phyloP scores from a whole-genome alignment of 2,888 invertebrate genomes.

The Coleophora deauratella region DNA sequence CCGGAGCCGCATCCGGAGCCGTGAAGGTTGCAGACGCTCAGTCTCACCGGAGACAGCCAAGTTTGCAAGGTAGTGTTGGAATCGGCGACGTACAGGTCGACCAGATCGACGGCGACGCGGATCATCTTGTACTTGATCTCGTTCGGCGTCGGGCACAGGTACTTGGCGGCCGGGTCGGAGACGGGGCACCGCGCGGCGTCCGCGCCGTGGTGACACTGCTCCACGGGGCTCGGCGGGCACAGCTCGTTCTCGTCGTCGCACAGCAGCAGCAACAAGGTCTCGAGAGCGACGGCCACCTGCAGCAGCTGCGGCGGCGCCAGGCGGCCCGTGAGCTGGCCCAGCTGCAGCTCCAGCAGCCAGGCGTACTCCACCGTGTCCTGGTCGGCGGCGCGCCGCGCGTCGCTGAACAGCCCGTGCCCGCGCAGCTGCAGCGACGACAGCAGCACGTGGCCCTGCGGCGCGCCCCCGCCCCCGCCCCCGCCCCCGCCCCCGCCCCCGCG shows the following conservation, averaged over 20 bases:
- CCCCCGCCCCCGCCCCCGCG: conserved; percentile 71
- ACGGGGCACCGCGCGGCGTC: conserved; percentile 80
- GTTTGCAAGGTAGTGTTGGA: conserved; percentile 89
- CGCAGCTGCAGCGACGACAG: conserved; percentile 90
- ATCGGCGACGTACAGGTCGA: conserved; percentile 94
- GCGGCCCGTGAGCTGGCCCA: conserved; percentile 94
- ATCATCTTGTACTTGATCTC: conserved; percentile 96
- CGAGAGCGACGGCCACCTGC: conserved; percentile 89
- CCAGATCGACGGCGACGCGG: conserved; percentile 88
- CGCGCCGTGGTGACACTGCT: conserved; percentile 86
- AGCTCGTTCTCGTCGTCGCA: conserved; percentile 93
- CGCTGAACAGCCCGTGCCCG: conserved; percentile 98
- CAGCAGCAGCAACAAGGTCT: conserved; percentile 89
- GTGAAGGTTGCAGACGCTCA: conserved; percentile 96
- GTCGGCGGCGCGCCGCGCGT: conserved; percentile 89
- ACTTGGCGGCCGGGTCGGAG: conserved; percentile 80
- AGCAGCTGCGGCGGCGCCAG: conserved; percentile 91
- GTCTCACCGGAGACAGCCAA: conserved; percentile 90
- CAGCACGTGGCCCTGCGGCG: conserved; percentile 88
- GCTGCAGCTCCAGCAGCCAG: conserved; percentile 95
- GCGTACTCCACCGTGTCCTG: conserved; percentile 98
- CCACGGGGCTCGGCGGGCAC: conserved; percentile 84
- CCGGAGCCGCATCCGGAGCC: conserved; percentile 93
- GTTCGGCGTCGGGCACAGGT: conserved; percentile 84
- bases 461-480: conserved; percentile 45